Evolutionary conservation across 2,888 invertebrate genomes (phyloP).

Genomic region (Volucella bombylans): DNA sequence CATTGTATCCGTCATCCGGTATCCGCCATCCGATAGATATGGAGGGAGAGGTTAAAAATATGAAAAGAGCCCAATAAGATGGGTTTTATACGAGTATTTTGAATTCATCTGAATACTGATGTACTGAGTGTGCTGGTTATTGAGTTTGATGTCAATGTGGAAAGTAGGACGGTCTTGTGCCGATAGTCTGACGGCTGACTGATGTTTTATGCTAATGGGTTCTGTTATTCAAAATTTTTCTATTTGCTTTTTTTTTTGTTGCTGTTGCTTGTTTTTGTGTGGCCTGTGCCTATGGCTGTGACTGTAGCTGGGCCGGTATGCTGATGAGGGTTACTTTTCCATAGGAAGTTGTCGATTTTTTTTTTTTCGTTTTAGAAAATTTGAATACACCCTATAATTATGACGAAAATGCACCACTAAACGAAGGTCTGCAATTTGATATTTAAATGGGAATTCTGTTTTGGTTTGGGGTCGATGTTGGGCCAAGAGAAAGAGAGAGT

Average conservation of each 20-base stretch:
- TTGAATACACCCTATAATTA: slow-evolving; percentile 59
- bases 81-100: slow-evolving; percentile 5
- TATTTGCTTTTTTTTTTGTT: neutral
- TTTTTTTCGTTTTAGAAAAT: slow-evolving; percentile 3
- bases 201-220: slow-evolving; percentile 66
- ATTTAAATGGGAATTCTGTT: slow-evolving; percentile 22
- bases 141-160: slow-evolving; percentile 36
- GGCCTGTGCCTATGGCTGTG: slow-evolving; percentile 2
- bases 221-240: slow-evolving; percentile 34
- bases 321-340: slow-evolving; percentile 49
- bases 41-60: slow-evolving; percentile 10
- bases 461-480: neutral
- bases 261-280: neutral
- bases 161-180: slow-evolving; percentile 60
- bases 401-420: slow-evolving; percentile 18
- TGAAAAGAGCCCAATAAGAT: neutral
- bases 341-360: slow-evolving; percentile 18
- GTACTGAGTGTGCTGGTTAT: slow-evolving; percentile 13
- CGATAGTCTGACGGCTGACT: slow-evolving; percentile 50
- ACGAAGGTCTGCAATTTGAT: slow-evolving; percentile 35
- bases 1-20: slow-evolving; percentile 19
- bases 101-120: no score
- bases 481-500: neutral
- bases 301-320: slow-evolving; percentile 28
- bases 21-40: no score